phyloP scores from a whole-genome alignment of 1,140 invertebrate genomes.

The Drosophila pruinosa region DNA sequence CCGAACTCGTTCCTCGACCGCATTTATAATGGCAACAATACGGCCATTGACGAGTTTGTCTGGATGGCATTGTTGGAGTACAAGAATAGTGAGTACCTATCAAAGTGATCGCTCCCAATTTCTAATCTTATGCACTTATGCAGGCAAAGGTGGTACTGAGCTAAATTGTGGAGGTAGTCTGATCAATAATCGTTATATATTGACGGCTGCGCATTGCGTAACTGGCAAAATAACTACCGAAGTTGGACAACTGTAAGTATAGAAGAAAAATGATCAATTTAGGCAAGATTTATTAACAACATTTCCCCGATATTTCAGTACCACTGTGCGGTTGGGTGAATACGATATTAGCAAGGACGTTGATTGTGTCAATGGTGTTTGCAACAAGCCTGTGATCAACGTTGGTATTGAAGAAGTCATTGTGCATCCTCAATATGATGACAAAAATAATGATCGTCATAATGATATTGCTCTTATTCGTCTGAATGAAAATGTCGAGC shows the following conservation, averaged over 20 bases:
- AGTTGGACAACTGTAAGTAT: slow-evolving; percentile 70
- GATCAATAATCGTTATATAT: slow-evolving; percentile 85
- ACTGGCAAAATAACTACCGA: slow-evolving; percentile 83
- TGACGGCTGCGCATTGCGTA: slow-evolving; percentile 94
- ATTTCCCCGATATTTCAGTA: slow-evolving; percentile 55
- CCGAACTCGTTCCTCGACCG: slow-evolving; percentile 51
- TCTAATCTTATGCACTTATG: background rate
- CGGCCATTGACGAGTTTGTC: slow-evolving; percentile 84
- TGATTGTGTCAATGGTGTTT: slow-evolving; percentile 84
- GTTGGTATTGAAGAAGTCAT: slow-evolving; percentile 73
- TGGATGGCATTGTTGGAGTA: slow-evolving; percentile 87
- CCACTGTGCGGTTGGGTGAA: slow-evolving; percentile 85
- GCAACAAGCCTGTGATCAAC: slow-evolving; percentile 72
- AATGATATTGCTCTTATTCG: slow-evolving; percentile 91
- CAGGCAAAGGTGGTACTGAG: slow-evolving; percentile 58
- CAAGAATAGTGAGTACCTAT: slow-evolving; percentile 59
- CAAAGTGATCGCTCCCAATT: background rate
- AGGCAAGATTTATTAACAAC: background rate
- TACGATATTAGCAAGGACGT: slow-evolving; percentile 84
- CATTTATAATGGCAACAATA: slow-evolving; percentile 80
- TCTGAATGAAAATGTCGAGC: slow-evolving; percentile 88
- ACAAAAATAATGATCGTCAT: slow-evolving; percentile 38
- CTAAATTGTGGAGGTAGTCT: slow-evolving; percentile 85
- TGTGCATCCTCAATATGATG: slow-evolving; percentile 80
- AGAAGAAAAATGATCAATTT: background rate